These are phyloP conservation scores for Lycophotia porphyrea DNA, from an alignment of 2,888 invertebrate species.

Conservation along the genomic window DNA sequence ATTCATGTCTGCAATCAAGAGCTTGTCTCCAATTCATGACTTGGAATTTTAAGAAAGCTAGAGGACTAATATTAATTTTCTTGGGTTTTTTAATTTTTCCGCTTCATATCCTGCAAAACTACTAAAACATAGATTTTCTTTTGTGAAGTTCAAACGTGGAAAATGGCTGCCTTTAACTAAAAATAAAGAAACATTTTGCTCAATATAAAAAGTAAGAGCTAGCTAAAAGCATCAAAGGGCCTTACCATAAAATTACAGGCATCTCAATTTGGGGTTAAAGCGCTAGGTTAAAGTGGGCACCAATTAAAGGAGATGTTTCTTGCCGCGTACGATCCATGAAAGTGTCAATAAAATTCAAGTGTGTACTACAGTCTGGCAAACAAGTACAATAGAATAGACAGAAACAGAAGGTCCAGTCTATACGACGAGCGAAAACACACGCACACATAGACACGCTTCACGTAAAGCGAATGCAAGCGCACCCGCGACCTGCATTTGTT, in stretches of 20 bases:
- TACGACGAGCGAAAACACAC: background rate
- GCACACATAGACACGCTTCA: background rate
- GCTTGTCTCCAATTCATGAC: constrained; percentile 17
- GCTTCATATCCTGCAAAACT: background rate
- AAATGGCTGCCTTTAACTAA: background rate
- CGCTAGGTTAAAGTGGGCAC: constrained; percentile 46
- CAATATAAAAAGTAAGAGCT: constrained; percentile 22
- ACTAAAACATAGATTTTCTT: background rate
- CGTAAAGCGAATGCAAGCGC: background rate
- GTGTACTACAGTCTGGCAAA: constrained; percentile 25
- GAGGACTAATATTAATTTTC: background rate
- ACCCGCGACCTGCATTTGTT: background rate
- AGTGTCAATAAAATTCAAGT: constrained; percentile 50
- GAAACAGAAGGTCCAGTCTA: background rate
- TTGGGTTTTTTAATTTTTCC: too few species aligned
- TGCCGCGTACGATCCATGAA: constrained; percentile 14
- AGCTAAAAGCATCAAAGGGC: constrained; percentile 38
- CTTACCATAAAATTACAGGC: constrained; percentile 22
- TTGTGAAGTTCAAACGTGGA: background rate
- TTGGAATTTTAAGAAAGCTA: background rate
- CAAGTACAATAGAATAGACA: background rate
- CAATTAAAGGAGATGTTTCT: constrained; percentile 52
- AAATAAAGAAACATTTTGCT: constrained; percentile 15
- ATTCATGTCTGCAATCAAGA: constrained; percentile 28
- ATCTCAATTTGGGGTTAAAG: constrained; percentile 33